Evolutionary conservation across 1,140 invertebrate genomes (phyloP), one percentile per base, ranked within the genome.

Genomic region (Aphidius gifuensis): DNA sequence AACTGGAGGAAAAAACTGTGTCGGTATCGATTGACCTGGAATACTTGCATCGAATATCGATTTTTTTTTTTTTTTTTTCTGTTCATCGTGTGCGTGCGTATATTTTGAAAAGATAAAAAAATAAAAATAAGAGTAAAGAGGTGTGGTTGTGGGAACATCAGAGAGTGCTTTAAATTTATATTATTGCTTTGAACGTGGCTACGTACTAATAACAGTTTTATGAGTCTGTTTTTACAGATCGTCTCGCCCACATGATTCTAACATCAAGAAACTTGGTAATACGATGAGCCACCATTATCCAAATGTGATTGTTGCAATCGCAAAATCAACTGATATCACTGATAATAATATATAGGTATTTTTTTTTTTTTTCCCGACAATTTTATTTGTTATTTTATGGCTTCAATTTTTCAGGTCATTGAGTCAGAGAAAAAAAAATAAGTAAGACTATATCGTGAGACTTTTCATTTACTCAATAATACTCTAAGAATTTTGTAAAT

Each of bases 111-210:
- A 45, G 43, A 38, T 9, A 53, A 53, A 21, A 9, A 40, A 6
- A 11, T 11, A 45, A 11, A 45, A 45, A 45, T 49, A 49, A 32
- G 4, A 32, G 4, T 32, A 32, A 16, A 9, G 63, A 42, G 61
- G 21, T 57, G 43, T 60, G 62, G 23, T 32, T 32, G 23, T 32
- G 23, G 23, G 23, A 32, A 32, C 23, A 32, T 16, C 55, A 68
- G 69, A 68, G 70, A 67, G 60, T 11, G 6, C 68, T 73, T 71
- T 72, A 72, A 74, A 73, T 74, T 73, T 73, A 70, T 73, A 70
- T 74, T 71, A 73, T 74, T 74, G 70, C 66, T 57, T 60, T 50
- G 67, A 66, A 63, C 61, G 66, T 66, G 66, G 66, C 68, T 70
- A 68, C 60, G 60, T 69, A 69, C 69, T 74, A 74, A 71, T 70